Conservation (phyloP, 2,888 invertebrate genomes). For the Patella pellucida region DNA sequence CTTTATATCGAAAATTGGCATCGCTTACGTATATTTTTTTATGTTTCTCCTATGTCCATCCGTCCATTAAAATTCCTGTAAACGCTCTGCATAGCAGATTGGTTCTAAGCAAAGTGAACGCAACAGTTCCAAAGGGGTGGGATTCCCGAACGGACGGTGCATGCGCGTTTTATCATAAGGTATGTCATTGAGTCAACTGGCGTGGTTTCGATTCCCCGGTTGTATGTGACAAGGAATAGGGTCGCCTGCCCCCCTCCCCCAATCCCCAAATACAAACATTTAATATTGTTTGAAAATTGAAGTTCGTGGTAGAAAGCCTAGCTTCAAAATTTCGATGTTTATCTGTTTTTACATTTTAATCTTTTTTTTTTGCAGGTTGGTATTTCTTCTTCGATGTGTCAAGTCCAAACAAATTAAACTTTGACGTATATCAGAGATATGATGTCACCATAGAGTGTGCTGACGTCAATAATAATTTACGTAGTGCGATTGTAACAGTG, state of each 20-base stretch:
- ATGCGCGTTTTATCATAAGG: too few species aligned
- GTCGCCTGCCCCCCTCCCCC: too few species aligned
- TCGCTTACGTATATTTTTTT: background rate
- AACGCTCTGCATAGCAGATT: too few species aligned
- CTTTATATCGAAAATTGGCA: background rate
- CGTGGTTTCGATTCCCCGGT: too few species aligned
- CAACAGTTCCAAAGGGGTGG: too few species aligned
- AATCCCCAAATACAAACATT: too few species aligned
- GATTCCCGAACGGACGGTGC: too few species aligned
- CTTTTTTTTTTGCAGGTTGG: background rate
- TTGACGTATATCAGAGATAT: background rate
- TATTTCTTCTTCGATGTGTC: background rate
- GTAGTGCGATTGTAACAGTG: background rate
- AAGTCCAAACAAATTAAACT: background rate
- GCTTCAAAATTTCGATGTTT: background rate
- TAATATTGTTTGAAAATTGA: background rate
- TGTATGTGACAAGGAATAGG: too few species aligned
- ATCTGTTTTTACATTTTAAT: background rate
- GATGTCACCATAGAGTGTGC: conserved; percentile 2
- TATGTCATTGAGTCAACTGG: too few species aligned
- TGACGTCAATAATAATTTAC: background rate
- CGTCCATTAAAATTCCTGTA: too few species aligned
- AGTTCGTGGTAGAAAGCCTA: background rate
- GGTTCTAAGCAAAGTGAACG: too few species aligned
- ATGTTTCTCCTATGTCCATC: too few species aligned